Conservation (phyloP, 2,797 vertebrate genomes). For the Enteromius unitaeniatus region DNA sequence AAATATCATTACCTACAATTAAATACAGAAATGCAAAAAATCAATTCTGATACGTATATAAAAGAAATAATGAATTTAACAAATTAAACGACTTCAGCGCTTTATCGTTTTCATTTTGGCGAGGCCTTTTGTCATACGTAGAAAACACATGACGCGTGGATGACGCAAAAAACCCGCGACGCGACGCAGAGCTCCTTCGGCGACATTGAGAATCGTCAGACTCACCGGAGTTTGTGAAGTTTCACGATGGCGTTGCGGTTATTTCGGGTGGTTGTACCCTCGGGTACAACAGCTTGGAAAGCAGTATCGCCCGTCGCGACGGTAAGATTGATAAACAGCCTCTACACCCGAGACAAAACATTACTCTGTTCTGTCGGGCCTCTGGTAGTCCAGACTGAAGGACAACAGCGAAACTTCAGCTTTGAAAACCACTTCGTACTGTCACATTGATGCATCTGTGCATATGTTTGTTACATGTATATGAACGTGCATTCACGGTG, state of each 20-base stretch:
- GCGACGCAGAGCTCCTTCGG: background rate
- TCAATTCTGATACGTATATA: background rate
- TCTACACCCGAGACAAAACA: accelerated
- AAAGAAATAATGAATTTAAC: background rate
- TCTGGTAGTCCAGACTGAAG: conserved; percentile 31
- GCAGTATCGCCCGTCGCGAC: conserved; percentile 54
- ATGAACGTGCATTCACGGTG: background rate
- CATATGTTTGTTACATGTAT: background rate
- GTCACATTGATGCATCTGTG: background rate
- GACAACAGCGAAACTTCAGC: conserved; percentile 23
- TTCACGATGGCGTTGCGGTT: conserved; percentile 72
- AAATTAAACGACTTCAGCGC: background rate
- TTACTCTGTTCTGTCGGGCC: background rate
- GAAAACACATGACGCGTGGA: background rate
- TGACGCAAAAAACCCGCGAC: conserved; percentile 57
- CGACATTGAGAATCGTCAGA: conserved; percentile 45
- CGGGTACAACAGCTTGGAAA: conserved; percentile 59
- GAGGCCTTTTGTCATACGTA: background rate
- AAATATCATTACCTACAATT: no score
- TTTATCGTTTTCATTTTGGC: background rate
- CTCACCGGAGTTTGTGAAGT: conserved; percentile 62
- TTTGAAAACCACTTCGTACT: background rate
- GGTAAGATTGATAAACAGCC: conserved; percentile 59
- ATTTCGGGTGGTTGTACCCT: conserved; percentile 66
- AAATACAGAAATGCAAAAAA: background rate